Evolutionary conservation across 2,888 invertebrate species (phyloP).

Genomic region (Campoplex capitator): DNA sequence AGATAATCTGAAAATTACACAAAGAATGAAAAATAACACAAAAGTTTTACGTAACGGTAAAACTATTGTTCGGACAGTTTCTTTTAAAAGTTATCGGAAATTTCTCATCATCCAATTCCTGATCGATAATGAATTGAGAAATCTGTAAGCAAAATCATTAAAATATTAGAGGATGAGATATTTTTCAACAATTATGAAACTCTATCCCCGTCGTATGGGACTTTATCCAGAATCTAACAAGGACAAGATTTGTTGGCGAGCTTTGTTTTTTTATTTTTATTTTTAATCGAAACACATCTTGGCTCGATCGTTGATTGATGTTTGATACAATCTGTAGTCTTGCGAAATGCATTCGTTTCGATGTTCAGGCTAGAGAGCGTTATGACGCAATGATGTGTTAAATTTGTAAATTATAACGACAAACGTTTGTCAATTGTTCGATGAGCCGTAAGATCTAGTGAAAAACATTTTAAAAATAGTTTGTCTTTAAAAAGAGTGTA

Average conservation of each 20-base stretch:
- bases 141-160: background rate
- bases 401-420: background rate
- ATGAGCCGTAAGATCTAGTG: background rate
- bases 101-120: background rate
- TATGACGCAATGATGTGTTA: background rate
- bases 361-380: background rate
- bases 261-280: constrained; percentile 45
- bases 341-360: background rate
- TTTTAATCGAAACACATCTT: constrained; percentile 43
- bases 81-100: background rate
- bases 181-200: background rate
- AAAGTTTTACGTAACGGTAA: background rate
- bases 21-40: background rate
- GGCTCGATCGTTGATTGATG: constrained; percentile 26
- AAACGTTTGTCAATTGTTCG: background rate
- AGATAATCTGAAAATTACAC: background rate
- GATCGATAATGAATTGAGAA: background rate
- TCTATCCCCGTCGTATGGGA: background rate
- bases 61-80: background rate
- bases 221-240: background rate
- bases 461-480: background rate
- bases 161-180: background rate
- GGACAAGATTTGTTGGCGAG: constrained; percentile 27
- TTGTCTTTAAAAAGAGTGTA: background rate
- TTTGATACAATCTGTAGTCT: background rate